Base-by-base conservation (phyloP, 2,797 vertebrate species). In the Micromesistius poutassou region DNA sequence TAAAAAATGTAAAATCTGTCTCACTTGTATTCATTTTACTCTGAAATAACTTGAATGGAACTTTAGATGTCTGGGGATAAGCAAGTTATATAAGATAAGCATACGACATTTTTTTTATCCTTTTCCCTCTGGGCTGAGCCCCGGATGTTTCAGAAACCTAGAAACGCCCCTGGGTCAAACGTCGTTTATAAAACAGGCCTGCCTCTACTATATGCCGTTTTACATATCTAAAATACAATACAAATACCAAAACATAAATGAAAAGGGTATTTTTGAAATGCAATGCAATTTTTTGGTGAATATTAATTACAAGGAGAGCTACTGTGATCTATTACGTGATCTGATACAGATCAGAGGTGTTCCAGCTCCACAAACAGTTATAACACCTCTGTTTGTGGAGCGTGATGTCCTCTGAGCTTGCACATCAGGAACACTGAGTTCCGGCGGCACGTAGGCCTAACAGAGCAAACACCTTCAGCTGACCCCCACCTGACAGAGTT, bases 401-500 rank as follows among this genome's bases (percentile, higher is more conserved):
- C 0, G 33, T 35, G 33, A 35, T 35, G 33, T 35, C 33, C 33
- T 10, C 2, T 62, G 55, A 62, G n/a, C 8, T 7, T 62, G 7
- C 55, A n/a, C 55, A 62, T 5, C n/a, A 10, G 55, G 55, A 62
- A 62, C 22, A 25, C 55, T 14, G 28, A 16, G 68, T 13, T 30
- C 28, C 5, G 19, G 30, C 68, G 16, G n/a, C n/a, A 30, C 6
- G 25, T 13, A 12, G n/a, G 46, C 46, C 19, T 22, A 5, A 22
- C 25, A 70, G 13, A 7, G 72, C 4, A n/a, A 36, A 16, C 35
- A 35, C 31, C 16, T 25, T 28, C 33, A n/a, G 22, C 22, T 25
- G 12, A 28, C 8, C 72, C 72, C 13, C 94, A 98, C 97, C 97
- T 86, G 97, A 97, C 73, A 98, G 92, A 0, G 95, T 96, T 79